phyloP scores from a whole-genome alignment of 1,140 invertebrate species.

The Agrypnia vestita region DNA sequence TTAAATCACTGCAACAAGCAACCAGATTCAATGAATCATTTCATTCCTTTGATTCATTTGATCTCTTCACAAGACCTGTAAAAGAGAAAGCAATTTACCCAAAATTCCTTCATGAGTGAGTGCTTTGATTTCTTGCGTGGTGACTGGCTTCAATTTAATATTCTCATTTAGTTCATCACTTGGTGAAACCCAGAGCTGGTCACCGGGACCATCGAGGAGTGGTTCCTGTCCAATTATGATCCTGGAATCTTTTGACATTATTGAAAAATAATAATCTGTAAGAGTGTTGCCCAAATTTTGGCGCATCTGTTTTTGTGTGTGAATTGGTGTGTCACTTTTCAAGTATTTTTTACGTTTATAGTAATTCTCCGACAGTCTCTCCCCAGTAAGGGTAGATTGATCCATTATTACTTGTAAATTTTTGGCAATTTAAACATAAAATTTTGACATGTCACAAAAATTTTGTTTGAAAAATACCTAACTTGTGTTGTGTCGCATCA shows the following conservation, averaged over 20 bases:
- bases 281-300: conserved; percentile 14
- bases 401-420: neutral
- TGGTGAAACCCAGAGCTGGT: conserved; percentile 36
- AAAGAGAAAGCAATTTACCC: too few species aligned
- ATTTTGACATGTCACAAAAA: conserved; percentile 1
- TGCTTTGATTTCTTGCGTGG: conserved; percentile 36
- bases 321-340: conserved; percentile 10
- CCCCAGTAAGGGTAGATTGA: conserved; percentile 7
- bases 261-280: conserved; percentile 10
- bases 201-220: conserved; percentile 26
- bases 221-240: conserved; percentile 13
- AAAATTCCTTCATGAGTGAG: conserved; percentile 46
- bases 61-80: too few species aligned
- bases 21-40: too few species aligned
- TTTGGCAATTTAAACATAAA: neutral
- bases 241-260: conserved; percentile 29
- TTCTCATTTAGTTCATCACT: conserved; percentile 17
- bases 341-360: conserved; percentile 25
- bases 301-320: conserved; percentile 9
- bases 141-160: conserved; percentile 35
- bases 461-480: neutral
- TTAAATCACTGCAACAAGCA: too few species aligned
- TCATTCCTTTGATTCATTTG: too few species aligned
- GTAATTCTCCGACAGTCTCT: conserved; percentile 24
- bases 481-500: too few species aligned